phyloP scores from a whole-genome alignment of 2,888 invertebrate genomes.

The Luffia ferchaultella region DNA sequence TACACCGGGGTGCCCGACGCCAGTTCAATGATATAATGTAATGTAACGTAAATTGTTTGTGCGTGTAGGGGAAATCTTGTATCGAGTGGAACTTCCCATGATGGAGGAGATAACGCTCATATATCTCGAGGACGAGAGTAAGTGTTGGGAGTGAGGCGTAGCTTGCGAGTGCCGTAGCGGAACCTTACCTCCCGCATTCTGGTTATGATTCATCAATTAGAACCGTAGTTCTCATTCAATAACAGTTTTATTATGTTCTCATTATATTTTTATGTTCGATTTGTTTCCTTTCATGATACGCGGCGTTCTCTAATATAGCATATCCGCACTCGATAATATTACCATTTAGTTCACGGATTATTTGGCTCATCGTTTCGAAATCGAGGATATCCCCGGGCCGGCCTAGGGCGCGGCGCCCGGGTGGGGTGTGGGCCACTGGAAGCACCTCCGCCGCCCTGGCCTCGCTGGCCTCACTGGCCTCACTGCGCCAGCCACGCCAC shows the following conservation, averaged over 20 bases:
- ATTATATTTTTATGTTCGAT: conserved; percentile 49
- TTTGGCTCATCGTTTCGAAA: conserved; percentile 29
- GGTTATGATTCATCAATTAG: conserved; percentile 68
- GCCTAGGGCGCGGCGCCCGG: conserved; percentile 10
- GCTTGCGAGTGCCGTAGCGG: conserved; percentile 72
- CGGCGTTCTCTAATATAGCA: conserved; percentile 52
- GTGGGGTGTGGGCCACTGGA: conserved; percentile 42
- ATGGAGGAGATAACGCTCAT: conserved; percentile 94
- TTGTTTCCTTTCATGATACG: conserved; percentile 51
- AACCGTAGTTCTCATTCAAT: conserved; percentile 65
- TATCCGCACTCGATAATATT: conserved; percentile 42
- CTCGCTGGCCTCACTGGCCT: conserved; percentile 12
- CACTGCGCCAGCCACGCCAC: conserved; percentile 23
- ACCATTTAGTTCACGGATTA: conserved; percentile 40
- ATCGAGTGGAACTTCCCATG: conserved; percentile 92
- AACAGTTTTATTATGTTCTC: conserved; percentile 51
- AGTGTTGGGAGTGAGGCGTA: conserved; percentile 71
- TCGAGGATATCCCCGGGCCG: conserved; percentile 5
- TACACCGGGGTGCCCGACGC: no score
- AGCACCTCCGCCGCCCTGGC: conserved; percentile 43
- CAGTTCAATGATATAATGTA: conserved; percentile 26
- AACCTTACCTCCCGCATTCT: conserved; percentile 68
- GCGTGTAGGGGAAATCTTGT: conserved; percentile 86
- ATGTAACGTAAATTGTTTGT: conserved; percentile 65
- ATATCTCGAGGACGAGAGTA: conserved; percentile 90